Conservation (phyloP, 53 echinoderm and acorn worm genomes). For the Luidia sarsii region DNA sequence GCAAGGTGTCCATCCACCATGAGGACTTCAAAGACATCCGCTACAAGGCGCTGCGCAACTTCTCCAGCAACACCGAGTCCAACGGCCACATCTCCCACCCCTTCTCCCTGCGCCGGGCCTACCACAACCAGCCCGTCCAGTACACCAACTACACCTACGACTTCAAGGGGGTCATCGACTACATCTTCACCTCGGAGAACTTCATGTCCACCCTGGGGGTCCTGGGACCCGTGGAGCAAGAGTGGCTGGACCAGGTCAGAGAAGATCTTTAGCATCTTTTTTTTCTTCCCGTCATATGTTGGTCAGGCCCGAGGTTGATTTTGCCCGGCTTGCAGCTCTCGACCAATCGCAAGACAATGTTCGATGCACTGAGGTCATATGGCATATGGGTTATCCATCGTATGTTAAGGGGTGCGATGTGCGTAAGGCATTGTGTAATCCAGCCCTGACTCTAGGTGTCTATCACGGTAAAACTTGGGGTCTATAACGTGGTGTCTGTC, state of each 20-base stretch:
- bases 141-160: slow-evolving; percentile 98
- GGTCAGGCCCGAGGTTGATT: too few relatives aligned
- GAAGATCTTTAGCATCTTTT: too few relatives aligned
- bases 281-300: too few relatives aligned
- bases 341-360: too few relatives aligned
- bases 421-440: too few relatives aligned
- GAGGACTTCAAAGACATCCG: slow-evolving; percentile 98
- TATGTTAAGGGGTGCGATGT: too few relatives aligned
- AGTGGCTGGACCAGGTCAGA: slow-evolving; percentile 86
- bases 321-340: too few relatives aligned
- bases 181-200: slow-evolving; percentile 81
- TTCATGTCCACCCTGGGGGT: slow-evolving; percentile 86
- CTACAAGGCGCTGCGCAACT: slow-evolving; percentile 90
- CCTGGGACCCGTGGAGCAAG: slow-evolving; percentile 81
- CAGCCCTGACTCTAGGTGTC: too few relatives aligned
- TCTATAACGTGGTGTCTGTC: too few relatives aligned
- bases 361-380: too few relatives aligned
- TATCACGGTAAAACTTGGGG: too few relatives aligned
- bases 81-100: slow-evolving; percentile 89
- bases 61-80: slow-evolving; percentile 78
- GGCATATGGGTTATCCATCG: too few relatives aligned
- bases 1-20: slow-evolving; percentile 86
- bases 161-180: slow-evolving; percentile 98
- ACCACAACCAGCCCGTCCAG: slow-evolving; percentile 88
- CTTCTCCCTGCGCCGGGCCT: slow-evolving; percentile 82